Percentiles rank a stretch among this genome's conserved stretches.
Evolutionary conservation across 2,888 invertebrate species (phyloP).

Genomic region (Phortica magna): DNA sequence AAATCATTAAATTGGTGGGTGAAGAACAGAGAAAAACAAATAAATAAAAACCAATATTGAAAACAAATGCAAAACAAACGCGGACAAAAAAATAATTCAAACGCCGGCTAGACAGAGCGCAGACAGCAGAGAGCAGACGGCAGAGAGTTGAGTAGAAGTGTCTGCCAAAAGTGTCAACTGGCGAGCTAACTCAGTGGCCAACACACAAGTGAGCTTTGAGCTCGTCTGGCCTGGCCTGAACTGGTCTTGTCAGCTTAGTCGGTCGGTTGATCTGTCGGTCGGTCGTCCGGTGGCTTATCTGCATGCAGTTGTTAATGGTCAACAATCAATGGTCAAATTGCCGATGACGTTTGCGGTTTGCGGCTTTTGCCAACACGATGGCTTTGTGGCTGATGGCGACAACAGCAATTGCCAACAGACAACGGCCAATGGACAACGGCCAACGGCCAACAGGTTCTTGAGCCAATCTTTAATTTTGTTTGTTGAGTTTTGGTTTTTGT

Average conservation of each 20-base stretch:
- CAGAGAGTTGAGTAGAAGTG: not conserved
- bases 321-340: not conserved
- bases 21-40: too few relatives aligned
- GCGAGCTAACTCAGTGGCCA: too few relatives aligned
- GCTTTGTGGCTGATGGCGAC: not conserved
- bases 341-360: not conserved
- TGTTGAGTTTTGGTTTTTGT: not conserved
- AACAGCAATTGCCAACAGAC: not conserved
- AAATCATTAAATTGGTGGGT: not conserved
- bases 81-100: slow-evolving; percentile 35
- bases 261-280: slow-evolving; percentile 37
- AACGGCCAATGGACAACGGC: not conserved
- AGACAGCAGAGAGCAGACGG: slow-evolving; percentile 27
- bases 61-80: slow-evolving; percentile 39
- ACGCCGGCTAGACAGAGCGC: slow-evolving; percentile 46
- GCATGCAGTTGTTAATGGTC: not conserved
- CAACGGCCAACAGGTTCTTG: not conserved
- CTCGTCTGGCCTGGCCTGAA: slow-evolving; percentile 7
- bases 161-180: too few relatives aligned
- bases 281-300: slow-evolving; percentile 18
- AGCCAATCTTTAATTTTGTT: not conserved
- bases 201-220: too few relatives aligned
- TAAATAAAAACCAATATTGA: slow-evolving; percentile 31
- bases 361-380: not conserved
- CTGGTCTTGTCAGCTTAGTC: slow-evolving; percentile 7